Evolutionary conservation across 1,140 invertebrate genomes (phyloP).

Genomic region (Gerris buenoi): DNA sequence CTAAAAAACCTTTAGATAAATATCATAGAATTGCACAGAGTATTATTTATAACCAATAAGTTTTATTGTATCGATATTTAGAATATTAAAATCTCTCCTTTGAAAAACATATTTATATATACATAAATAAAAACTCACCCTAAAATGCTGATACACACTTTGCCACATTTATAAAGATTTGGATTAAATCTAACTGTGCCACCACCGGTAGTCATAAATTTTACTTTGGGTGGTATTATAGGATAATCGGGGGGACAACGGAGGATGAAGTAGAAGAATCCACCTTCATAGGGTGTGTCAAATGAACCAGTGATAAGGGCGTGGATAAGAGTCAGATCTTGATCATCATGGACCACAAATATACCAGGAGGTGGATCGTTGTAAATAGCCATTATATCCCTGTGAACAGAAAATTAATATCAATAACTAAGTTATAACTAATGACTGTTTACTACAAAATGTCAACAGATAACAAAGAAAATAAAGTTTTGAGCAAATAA

Average conservation of each 20-base stretch:
- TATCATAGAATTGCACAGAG: too few species aligned
- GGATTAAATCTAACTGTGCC: conserved; percentile 45
- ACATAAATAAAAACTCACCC: conserved; percentile 33
- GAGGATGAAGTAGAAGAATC: conserved; percentile 44
- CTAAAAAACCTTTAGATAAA: too few species aligned
- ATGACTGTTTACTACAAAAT: not conserved
- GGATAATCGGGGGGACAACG: conserved; percentile 41
- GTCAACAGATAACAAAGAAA: not conserved
- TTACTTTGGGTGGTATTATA: conserved; percentile 39
- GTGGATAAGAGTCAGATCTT: conserved; percentile 38
- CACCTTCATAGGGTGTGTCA: conserved; percentile 50
- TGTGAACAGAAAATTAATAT: conserved; percentile 24
- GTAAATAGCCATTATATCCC: conserved; percentile 39
- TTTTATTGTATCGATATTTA: too few species aligned
- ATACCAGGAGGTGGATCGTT: conserved; percentile 40
- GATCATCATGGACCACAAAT: conserved; percentile 39
- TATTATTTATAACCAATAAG: too few species aligned
- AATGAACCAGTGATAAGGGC: conserved; percentile 45
- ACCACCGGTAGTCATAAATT: conserved; percentile 43
- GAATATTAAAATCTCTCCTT: too few species aligned
- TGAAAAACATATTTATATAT: too few species aligned
- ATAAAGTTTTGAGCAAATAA: not conserved
- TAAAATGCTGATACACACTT: conserved; percentile 47
- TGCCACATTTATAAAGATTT: conserved; percentile 45
- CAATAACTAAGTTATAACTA: not conserved